These are phyloP conservation scores for Dascyllus trimaculatus DNA, from an alignment of 2,113 vertebrate species.

Conservation along the genomic window DNA sequence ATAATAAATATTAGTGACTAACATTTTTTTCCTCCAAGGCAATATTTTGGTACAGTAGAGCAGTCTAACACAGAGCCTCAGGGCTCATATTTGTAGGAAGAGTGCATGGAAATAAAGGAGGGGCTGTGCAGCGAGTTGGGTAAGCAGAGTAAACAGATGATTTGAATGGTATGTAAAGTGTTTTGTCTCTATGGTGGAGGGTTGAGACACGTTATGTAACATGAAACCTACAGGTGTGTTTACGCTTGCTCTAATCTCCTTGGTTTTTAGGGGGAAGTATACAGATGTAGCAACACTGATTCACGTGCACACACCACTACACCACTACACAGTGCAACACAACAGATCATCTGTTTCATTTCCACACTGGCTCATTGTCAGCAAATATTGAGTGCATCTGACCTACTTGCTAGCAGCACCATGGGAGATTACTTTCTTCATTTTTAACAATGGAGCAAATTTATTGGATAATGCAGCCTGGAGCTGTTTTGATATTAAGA, in stretches of 20 bases:
- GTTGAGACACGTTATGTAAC: slow-evolving; percentile 59
- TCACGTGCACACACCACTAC: not conserved
- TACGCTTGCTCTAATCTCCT: slow-evolving; percentile 4
- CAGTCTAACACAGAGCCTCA: not conserved
- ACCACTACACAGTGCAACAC: slow-evolving; percentile 3
- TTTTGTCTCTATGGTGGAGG: slow-evolving; percentile 44
- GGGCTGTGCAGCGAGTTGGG: slow-evolving; percentile 6
- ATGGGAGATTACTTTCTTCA: slow-evolving; percentile 57
- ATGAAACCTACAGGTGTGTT: slow-evolving; percentile 50
- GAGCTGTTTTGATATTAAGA: slow-evolving; percentile 50
- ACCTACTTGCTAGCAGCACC: slow-evolving; percentile 65
- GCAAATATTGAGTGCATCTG: slow-evolving; percentile 58
- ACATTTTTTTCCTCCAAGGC: not conserved
- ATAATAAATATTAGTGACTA: not conserved
- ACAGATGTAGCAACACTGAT: slow-evolving; percentile 13
- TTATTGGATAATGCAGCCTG: slow-evolving; percentile 39
- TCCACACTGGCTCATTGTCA: slow-evolving; percentile 53
- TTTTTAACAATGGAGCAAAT: slow-evolving; percentile 69
- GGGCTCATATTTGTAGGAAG: not conserved
- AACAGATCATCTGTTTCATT: slow-evolving; percentile 47
- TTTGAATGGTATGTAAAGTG: slow-evolving; percentile 74
- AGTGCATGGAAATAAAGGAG: slow-evolving; percentile 35
- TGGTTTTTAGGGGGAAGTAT: slow-evolving; percentile 7
- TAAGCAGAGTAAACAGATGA: slow-evolving; percentile 59
- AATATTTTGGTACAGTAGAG: not conserved